phyloP scores from a whole-genome alignment of 2,888 invertebrate species.

The Lycocerus yunnanus region DNA sequence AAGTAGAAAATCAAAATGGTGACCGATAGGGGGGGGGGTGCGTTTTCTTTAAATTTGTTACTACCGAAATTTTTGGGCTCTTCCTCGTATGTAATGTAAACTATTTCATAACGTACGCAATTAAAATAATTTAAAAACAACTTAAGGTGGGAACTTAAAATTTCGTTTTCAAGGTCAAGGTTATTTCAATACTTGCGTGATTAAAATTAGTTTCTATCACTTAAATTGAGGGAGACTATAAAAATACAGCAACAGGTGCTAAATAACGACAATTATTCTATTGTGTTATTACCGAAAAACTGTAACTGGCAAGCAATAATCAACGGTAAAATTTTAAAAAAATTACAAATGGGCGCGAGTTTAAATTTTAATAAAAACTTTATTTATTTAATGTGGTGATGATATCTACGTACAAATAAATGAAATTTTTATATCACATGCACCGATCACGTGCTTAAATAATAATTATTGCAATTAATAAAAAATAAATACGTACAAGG shows the following conservation, averaged over 20 bases:
- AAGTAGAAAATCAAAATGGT: background rate
- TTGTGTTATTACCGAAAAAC: background rate
- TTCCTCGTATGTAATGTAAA: background rate
- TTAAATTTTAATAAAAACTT: background rate
- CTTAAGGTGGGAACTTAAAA: background rate
- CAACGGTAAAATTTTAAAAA: background rate
- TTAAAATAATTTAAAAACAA: background rate
- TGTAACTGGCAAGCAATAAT: background rate
- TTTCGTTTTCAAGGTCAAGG: background rate
- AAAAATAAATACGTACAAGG: slow-evolving; percentile 56
- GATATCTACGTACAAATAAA: background rate
- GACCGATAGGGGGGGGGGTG: background rate
- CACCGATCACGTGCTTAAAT: background rate
- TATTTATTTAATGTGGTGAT: background rate
- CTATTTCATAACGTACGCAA: background rate
- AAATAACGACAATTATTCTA: background rate
- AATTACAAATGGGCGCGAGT: background rate
- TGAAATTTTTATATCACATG: background rate
- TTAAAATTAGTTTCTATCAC: background rate
- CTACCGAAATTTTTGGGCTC: background rate
- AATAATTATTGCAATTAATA: background rate
- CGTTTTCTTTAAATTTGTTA: background rate
- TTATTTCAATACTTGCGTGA: background rate
- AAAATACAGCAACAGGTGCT: background rate
- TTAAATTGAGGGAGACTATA: background rate